phyloP scores from a whole-genome alignment of 2,113 vertebrate species.

The Tetrax tetrax region DNA sequence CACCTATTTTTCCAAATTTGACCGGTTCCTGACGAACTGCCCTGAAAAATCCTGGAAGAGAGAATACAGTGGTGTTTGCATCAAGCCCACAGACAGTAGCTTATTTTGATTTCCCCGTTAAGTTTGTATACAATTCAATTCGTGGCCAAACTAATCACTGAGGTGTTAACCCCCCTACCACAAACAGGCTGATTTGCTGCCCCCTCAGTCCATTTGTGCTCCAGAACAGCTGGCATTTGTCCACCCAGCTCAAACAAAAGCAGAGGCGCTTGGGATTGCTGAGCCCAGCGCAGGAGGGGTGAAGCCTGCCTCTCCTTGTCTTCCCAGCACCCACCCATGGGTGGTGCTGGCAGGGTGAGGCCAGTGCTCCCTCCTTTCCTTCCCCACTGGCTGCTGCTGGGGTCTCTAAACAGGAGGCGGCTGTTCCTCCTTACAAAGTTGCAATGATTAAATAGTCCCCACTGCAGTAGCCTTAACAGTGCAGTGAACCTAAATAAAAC shows the following conservation, averaged over 20 bases:
- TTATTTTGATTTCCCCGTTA: too few species aligned
- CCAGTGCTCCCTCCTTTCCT: accelerated
- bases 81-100: not conserved
- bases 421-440: accelerated
- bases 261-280: not conserved
- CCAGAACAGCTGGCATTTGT: not conserved
- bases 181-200: not conserved
- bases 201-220: accelerated
- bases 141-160: accelerated
- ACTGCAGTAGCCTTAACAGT: not conserved
- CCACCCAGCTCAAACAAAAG: not conserved
- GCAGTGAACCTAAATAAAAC: not conserved
- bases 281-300: too few species aligned
- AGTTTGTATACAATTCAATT: accelerated
- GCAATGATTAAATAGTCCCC: not conserved
- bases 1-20: constrained; percentile 91
- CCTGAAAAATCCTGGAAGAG: constrained; percentile 87
- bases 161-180: accelerated
- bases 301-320: not conserved
- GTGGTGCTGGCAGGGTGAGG: not conserved
- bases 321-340: accelerated
- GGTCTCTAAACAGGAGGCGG: too few species aligned
- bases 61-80: not conserved
- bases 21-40: constrained; percentile 94
- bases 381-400: not conserved